A percentile compares a stretch with the other conserved stretches of the same genome.
phyloP scores from a whole-genome alignment of 2,797 vertebrate genomes.

The Orientallactaga sibirica region DNA sequence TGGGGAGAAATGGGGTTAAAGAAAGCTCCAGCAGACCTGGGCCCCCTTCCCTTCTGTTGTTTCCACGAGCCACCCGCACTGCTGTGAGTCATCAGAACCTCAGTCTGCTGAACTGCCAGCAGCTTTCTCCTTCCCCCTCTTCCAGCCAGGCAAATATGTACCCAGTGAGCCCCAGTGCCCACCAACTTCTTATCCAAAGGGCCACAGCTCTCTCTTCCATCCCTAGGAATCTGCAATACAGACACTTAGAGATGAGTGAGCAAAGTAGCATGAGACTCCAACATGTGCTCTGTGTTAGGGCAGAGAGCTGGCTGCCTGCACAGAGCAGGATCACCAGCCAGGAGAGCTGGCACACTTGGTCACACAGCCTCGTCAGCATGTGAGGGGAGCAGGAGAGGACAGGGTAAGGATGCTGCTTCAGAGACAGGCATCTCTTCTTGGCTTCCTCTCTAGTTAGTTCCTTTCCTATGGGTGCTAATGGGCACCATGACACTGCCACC shows the following conservation, averaged over 20 bases:
- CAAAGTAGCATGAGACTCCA: slow-evolving; percentile 42
- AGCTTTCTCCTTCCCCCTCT: slow-evolving; percentile 7
- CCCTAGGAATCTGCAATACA: slow-evolving; percentile 44
- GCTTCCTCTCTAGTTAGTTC: slow-evolving; percentile 46
- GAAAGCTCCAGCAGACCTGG: slow-evolving; percentile 27
- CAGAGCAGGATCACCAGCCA: slow-evolving; percentile 37
- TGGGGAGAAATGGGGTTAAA: slow-evolving; percentile 19
- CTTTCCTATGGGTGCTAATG: slow-evolving; percentile 10
- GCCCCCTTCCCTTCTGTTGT: slow-evolving; percentile 22
- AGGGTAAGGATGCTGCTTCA: slow-evolving; percentile 20
- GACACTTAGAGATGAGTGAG: slow-evolving; percentile 11
- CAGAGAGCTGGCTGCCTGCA: slow-evolving; percentile 27
- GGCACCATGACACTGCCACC: neutral
- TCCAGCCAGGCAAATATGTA: neutral
- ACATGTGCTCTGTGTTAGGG: slow-evolving; percentile 40
- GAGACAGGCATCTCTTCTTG: slow-evolving; percentile 42
- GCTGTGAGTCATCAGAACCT: slow-evolving; percentile 70
- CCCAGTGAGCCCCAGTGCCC: neutral
- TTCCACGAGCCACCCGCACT: slow-evolving; percentile 47
- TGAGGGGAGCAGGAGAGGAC: neutral
- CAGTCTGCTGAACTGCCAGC: slow-evolving; percentile 43
- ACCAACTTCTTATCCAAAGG: slow-evolving; percentile 4
- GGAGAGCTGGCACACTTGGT: slow-evolving; percentile 60
- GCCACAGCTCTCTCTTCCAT: neutral
- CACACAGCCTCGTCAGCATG: slow-evolving; percentile 50